Evolutionary conservation across 2,797 vertebrate species (phyloP).

Genomic region (Brachymystax lenok): DNA sequence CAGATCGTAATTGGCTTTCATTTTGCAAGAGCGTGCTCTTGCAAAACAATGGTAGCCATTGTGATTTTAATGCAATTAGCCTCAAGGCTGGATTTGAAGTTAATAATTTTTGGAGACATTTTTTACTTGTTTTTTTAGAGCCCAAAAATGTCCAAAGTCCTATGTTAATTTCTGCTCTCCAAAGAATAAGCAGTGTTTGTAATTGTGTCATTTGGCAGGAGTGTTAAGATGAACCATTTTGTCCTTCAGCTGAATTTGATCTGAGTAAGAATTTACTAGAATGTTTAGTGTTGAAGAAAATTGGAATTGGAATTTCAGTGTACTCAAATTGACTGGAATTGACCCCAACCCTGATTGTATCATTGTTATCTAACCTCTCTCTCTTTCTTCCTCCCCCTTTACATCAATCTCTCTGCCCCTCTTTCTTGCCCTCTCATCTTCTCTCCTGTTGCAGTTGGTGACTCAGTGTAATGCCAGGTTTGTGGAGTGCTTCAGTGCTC

Average conservation of each 20-base stretch:
- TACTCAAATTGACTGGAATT: too few relatives aligned
- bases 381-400: not conserved
- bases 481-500: conserved; percentile 90
- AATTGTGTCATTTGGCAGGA: not conserved
- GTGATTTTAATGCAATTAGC: conserved; percentile 42
- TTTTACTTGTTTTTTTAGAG: not conserved
- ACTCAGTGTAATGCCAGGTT: conserved; percentile 90
- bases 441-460: conserved; percentile 78
- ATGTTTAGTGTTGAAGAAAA: too few relatives aligned
- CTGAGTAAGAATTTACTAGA: too few relatives aligned
- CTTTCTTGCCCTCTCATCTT: not conserved
- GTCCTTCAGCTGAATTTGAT: not conserved
- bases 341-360: not conserved
- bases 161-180: not conserved
- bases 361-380: not conserved
- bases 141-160: not conserved
- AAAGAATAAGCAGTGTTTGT: not conserved
- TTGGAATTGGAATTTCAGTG: too few relatives aligned
- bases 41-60: conserved; percentile 28
- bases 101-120: conserved; percentile 1
- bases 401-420: not conserved
- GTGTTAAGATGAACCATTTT: not conserved
- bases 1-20: conserved; percentile 33
- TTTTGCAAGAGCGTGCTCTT: conserved; percentile 31
- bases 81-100: conserved; percentile 32